Percentiles rank a stretch among this genome's conserved stretches.
These are phyloP conservation scores for Drosophila phalerata DNA, from an alignment of 2,888 invertebrate genomes.

Conservation along the genomic window DNA sequence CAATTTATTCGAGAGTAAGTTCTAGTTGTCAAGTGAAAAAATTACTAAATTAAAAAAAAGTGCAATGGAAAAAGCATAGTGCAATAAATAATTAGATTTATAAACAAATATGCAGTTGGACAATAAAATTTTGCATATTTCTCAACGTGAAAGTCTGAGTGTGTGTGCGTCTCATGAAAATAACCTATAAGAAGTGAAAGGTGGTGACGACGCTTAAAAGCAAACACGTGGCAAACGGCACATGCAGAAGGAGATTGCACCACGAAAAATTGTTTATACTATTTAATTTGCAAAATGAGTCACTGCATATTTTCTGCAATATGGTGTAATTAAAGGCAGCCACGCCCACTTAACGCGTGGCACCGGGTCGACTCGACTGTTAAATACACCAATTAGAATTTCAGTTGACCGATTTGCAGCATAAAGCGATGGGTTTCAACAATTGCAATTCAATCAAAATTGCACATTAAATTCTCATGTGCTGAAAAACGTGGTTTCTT, in stretches of 20 bases:
- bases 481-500: conserved; percentile 52
- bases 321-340: conserved; percentile 60
- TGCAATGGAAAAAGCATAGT: conserved; percentile 50
- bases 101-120: conserved; percentile 72
- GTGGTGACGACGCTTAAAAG: conserved; percentile 52
- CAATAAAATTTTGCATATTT: conserved; percentile 55
- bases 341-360: conserved; percentile 60
- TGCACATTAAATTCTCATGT: conserved; percentile 15
- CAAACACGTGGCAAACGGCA: conserved; percentile 71
- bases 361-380: conserved; percentile 1
- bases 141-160: conserved; percentile 27
- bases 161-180: conserved; percentile 36
- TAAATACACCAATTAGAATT: conserved; percentile 1
- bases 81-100: conserved; percentile 43
- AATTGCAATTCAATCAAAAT: not conserved
- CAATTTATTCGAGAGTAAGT: conserved; percentile 84
- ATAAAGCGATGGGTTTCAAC: conserved; percentile 6
- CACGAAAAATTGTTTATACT: conserved; percentile 25
- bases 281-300: conserved; percentile 24
- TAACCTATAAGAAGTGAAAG: conserved; percentile 76
- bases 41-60: conserved; percentile 27
- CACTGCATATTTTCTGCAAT: conserved; percentile 47
- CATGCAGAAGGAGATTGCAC: conserved; percentile 22
- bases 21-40: conserved; percentile 58
- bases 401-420: not conserved